Percentiles rank a stretch among this genome's conserved stretches.
These are phyloP conservation scores for Drosophila bifasciata DNA, from an alignment of 1,140 invertebrate genomes.

Conservation along the genomic window DNA sequence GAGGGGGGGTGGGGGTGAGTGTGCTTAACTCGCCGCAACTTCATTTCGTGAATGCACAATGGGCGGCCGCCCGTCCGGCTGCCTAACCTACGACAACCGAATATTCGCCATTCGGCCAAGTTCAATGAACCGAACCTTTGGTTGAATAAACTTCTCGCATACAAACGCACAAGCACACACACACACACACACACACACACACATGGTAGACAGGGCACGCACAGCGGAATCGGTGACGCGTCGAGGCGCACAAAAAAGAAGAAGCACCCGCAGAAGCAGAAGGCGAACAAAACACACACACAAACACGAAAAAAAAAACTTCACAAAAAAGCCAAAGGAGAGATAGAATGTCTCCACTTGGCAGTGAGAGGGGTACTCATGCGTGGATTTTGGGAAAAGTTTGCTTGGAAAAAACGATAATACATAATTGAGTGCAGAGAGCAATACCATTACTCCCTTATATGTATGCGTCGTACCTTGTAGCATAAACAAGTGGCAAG, in stretches of 20 bases:
- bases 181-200: conserved; percentile 16
- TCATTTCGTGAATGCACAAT: conserved; percentile 79
- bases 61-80: conserved; percentile 44
- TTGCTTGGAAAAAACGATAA: not conserved
- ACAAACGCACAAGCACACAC: conserved; percentile 20
- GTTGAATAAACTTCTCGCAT: conserved; percentile 80
- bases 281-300: conserved; percentile 49
- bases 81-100: conserved; percentile 81
- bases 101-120: conserved; percentile 81
- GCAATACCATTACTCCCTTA: too few relatives aligned
- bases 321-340: conserved; percentile 46
- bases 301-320: conserved; percentile 44
- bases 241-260: conserved; percentile 67
- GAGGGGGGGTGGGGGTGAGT: conserved; percentile 34
- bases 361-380: conserved; percentile 32
- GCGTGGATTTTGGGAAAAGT: not conserved
- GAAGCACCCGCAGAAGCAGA: conserved; percentile 48
- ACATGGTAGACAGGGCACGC: conserved; percentile 8
- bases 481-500: not conserved
- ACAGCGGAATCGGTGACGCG: conserved; percentile 59
- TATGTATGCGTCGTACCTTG: too few relatives aligned
- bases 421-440: too few relatives aligned
- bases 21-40: conserved; percentile 76
- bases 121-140: conserved; percentile 80
- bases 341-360: conserved; percentile 67